Percentiles rank a stretch among this genome's conserved stretches.
phyloP scores from a whole-genome alignment of 2,797 vertebrate species.

The Myotis pilosus region DNA sequence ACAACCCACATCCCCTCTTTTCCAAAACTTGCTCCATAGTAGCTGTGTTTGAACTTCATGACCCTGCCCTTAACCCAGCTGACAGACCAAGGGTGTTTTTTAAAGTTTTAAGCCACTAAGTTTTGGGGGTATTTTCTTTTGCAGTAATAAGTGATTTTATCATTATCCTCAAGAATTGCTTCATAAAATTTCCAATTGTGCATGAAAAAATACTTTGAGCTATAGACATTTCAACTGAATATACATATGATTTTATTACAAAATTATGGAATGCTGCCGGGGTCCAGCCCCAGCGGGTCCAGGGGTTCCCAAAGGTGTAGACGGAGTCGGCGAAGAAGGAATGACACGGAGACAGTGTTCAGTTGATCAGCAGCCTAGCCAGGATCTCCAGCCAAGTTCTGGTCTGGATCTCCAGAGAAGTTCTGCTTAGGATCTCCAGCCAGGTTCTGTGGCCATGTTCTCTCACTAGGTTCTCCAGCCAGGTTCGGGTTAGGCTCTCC shows the following conservation, averaged over 20 bases:
- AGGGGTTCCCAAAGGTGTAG: no score
- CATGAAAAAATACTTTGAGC: slow-evolving; percentile 4
- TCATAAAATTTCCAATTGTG: slow-evolving; percentile 20
- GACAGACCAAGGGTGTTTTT: neutral
- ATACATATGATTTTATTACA: slow-evolving; percentile 29
- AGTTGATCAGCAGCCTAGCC: no score
- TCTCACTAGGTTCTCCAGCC: no score
- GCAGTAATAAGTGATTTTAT: neutral
- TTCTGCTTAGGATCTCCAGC: no score
- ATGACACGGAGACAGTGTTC: no score
- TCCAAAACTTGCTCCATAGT: neutral
- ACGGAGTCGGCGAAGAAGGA: no score
- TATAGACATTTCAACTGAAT: slow-evolving; percentile 33
- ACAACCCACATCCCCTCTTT: neutral
- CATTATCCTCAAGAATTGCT: slow-evolving; percentile 5
- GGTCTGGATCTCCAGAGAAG: no score
- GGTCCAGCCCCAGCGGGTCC: no score
- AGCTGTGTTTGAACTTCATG: neutral
- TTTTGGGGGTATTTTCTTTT: slow-evolving; percentile 34
- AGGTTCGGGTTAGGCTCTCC: no score
- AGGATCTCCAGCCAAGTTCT: no score
- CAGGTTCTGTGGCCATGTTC: no score
- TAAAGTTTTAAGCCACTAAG: neutral
- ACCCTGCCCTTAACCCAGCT: neutral
- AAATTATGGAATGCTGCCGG: neutral